These are phyloP conservation scores for Festucalex cinctus DNA, from an alignment of 2,113 vertebrate species.

Conservation along the genomic window DNA sequence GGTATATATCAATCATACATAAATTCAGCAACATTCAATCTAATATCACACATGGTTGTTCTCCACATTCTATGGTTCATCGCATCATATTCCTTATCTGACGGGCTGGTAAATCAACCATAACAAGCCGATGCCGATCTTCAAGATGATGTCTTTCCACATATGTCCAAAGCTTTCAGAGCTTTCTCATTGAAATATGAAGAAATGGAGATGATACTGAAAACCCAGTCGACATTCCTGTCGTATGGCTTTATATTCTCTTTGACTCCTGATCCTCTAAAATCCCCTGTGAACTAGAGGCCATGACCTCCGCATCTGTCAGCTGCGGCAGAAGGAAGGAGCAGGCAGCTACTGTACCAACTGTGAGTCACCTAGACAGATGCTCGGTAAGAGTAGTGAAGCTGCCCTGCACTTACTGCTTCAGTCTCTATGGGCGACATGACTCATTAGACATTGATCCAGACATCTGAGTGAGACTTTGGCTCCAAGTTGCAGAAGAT, in stretches of 20 bases:
- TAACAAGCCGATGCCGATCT: not conserved
- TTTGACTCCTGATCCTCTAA: conserved; percentile 50
- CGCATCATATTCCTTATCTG: too few relatives aligned
- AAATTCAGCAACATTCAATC: too few relatives aligned
- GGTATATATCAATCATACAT: too few relatives aligned
- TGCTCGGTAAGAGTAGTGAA: conserved; percentile 37
- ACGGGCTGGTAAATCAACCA: too few relatives aligned
- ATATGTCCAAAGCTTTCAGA: not conserved
- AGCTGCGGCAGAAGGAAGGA: conserved; percentile 34
- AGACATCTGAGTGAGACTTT: conserved; percentile 6
- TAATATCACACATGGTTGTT: too few relatives aligned
- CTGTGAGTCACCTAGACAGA: conserved; percentile 54
- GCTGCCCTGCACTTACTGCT: conserved; percentile 13
- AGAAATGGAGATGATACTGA: conserved; percentile 11
- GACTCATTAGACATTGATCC: conserved; percentile 44
- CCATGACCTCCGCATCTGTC: conserved; percentile 54
- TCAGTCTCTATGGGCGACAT: conserved; percentile 29
- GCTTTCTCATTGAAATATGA: conserved; percentile 10
- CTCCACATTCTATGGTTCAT: too few relatives aligned
- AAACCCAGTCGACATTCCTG: conserved; percentile 27
- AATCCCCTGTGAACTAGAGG: conserved; percentile 44
- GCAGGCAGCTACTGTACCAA: conserved; percentile 13
- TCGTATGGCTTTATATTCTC: conserved; percentile 43
- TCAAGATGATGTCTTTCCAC: not conserved
- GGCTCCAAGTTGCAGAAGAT: conserved; percentile 15